phyloP scores from a whole-genome alignment of 1,140 invertebrate species.

The Kradibia gibbosae region DNA sequence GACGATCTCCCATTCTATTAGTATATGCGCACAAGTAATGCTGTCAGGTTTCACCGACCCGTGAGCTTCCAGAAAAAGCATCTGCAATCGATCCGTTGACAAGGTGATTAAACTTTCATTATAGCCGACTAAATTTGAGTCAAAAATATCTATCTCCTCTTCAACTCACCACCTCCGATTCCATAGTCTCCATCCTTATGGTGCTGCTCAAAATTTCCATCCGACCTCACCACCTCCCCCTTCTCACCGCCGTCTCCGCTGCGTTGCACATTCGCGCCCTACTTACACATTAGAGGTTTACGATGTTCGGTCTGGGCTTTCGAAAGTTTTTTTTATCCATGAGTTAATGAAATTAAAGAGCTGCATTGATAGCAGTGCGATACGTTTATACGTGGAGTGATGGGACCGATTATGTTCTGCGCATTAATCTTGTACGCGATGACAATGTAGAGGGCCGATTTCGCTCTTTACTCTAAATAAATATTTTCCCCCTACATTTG shows the following conservation, averaged over 20 bases:
- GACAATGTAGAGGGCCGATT: background rate
- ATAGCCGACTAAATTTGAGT: conserved; percentile 68
- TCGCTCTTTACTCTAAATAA: background rate
- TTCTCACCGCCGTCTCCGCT: conserved; percentile 32
- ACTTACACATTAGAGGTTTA: background rate
- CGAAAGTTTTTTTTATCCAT: conserved; percentile 57
- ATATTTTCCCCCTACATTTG: background rate
- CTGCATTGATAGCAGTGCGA: conserved; percentile 55
- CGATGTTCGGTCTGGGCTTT: background rate
- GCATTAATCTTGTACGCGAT: background rate
- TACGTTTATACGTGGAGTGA: background rate
- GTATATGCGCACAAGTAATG: background rate
- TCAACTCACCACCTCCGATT: conserved; percentile 15
- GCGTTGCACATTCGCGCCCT: conserved; percentile 4
- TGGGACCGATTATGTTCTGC: background rate
- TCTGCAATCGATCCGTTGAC: conserved; percentile 63
- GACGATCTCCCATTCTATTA: background rate
- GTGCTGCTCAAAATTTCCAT: conserved; percentile 35
- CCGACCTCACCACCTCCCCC: conserved; percentile 15
- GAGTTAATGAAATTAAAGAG: conserved; percentile 60
- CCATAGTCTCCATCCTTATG: conserved; percentile 1
- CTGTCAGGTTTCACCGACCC: background rate
- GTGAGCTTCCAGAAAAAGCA: conserved; percentile 52
- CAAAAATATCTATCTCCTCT: conserved; percentile 66
- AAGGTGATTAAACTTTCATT: conserved; percentile 70